A percentile compares a stretch with the other conserved stretches of the same genome.
Evolutionary conservation across 2,113 vertebrate species (phyloP).

Genomic region (Cairina moschata): DNA sequence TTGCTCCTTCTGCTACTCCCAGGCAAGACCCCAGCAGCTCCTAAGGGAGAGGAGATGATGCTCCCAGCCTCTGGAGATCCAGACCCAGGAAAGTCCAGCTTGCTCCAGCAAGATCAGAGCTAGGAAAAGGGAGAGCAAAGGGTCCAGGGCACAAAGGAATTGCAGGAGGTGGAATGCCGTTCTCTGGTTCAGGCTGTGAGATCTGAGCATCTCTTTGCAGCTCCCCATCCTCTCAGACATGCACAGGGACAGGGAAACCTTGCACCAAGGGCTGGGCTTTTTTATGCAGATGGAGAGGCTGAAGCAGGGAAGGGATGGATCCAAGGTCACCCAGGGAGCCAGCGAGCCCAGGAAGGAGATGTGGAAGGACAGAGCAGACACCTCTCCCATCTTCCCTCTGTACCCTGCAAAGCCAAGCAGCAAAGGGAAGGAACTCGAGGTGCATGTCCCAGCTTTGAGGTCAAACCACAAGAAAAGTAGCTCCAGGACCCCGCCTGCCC

Average conservation of each 20-base stretch:
- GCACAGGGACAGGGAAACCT: rapidly evolving
- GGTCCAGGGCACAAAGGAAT: neutral
- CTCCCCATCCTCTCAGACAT: neutral
- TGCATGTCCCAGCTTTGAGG: rapidly evolving
- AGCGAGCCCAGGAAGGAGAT: neutral
- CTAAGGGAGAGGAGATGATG: neutral
- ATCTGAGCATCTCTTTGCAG: neutral
- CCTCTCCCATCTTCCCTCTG: rapidly evolving
- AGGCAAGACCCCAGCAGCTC: neutral
- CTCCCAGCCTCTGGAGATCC: neutral
- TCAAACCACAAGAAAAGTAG: rapidly evolving
- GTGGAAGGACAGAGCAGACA: neutral
- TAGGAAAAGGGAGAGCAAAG: neutral
- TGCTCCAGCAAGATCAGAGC: neutral
- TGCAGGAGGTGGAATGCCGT: neutral
- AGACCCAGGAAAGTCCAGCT: neutral
- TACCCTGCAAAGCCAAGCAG: neutral
- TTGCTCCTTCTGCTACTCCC: neutral
- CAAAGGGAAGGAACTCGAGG: neutral
- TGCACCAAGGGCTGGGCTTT: neutral
- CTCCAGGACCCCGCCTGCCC: neutral
- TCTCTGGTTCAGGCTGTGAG: rapidly evolving
- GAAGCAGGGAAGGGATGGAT: neutral
- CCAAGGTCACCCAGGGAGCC: constrained; percentile 28
- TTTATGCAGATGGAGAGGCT: rapidly evolving